Conservation (phyloP, 1,140 invertebrate species). For the Megalonaias nervosa region DNA sequence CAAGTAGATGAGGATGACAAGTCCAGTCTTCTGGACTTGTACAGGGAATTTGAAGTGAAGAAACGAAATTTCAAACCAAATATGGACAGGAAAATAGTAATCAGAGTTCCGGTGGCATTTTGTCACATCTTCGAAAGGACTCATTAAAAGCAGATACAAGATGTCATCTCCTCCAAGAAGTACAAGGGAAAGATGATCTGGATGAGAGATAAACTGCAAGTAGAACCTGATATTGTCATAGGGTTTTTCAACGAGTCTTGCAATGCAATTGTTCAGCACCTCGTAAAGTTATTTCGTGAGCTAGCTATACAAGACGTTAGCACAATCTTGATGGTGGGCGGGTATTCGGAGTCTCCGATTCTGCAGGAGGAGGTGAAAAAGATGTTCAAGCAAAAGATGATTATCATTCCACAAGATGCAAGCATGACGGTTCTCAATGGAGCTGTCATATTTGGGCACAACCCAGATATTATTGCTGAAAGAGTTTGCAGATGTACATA, state of each 20-base stretch:
- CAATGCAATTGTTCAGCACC: neutral
- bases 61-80: slow-evolving; percentile 25
- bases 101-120: slow-evolving; percentile 12
- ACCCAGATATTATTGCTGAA: slow-evolving; percentile 21
- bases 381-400: slow-evolving; percentile 4
- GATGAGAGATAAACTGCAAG: slow-evolving; percentile 19
- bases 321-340: slow-evolving; percentile 37
- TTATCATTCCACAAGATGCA: slow-evolving; percentile 35
- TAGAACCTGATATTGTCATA: slow-evolving; percentile 2
- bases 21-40: slow-evolving; percentile 19
- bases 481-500: slow-evolving; percentile 30
- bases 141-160: neutral
- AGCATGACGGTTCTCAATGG: slow-evolving; percentile 39
- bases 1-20: slow-evolving; percentile 5
- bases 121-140: neutral
- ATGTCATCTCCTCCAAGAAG: neutral
- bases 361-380: slow-evolving; percentile 23
- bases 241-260: slow-evolving; percentile 13
- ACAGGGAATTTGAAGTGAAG: slow-evolving; percentile 34
- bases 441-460: slow-evolving; percentile 37
- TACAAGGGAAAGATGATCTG: neutral
- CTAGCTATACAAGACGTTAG: slow-evolving; percentile 1
- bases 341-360: slow-evolving; percentile 36
- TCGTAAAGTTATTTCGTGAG: slow-evolving; percentile 1
- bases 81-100: neutral